Base-by-base conservation (phyloP, 2,888 invertebrate genomes). In the Idaea biselata region DNA sequence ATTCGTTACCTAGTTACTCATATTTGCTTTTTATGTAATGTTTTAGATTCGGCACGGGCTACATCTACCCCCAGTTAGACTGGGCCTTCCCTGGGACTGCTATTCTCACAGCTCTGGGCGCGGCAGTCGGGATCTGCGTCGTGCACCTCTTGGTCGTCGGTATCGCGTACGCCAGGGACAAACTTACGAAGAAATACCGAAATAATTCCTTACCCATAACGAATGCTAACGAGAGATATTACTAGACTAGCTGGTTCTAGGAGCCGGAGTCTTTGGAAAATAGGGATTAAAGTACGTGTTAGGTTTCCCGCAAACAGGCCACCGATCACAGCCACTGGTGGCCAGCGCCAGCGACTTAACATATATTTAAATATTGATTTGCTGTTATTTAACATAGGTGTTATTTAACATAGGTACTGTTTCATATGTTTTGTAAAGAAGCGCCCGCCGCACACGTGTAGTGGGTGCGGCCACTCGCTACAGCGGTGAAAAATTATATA, bases 11-110 rank as follows among this genome's bases (percentile, higher is more conserved):
- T 25, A 25, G 3, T 3, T 25, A 25, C 1, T 25, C 25, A 5
- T 25, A 25, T 25, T 25, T 3, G 5, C 25, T 3, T 1, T 5
- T 25, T 25, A 25, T 17, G 18, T 18, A 11, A 4, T 3, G 56
- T 82, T 82, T 18, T 84, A 95, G 96, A 69, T 89, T 93, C 71
- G 95, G 95, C 18, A 84, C 93, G 56, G 87, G 87, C 58, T 95
- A 93, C 78, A 95, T 97, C 69, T 97, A 97, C 85, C 95, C 95
- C 57, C 94, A 96, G 75, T 84, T 97, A 73, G 95, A 97, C 87
- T 97, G 97, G 97, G 85, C 93, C 18, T 92, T 93, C 57, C 96
- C 96, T 0, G 93, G 93, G 6, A 77, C 82, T 61, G 94, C 96
- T 0, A 74, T 93, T 11, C 78, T 94, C 5, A 92, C 95, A 58